Base-by-base conservation (phyloP, 2,797 vertebrate species). In the Acanthurus lineatus region DNA sequence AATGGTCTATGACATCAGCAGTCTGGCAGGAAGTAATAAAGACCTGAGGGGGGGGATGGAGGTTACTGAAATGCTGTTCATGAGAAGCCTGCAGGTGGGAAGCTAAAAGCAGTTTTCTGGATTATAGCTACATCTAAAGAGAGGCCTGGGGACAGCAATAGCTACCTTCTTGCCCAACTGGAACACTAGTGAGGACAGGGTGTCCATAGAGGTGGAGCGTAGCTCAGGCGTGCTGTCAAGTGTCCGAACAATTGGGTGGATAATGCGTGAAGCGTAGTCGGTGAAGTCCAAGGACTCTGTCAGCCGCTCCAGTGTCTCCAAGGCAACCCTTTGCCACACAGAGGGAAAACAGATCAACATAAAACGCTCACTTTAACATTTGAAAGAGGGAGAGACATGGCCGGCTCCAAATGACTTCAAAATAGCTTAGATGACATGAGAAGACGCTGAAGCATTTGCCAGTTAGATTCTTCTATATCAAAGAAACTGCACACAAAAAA, bases 271-370 rank as follows among this genome's bases (percentile, higher is more conserved):
- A 0, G 98, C 98, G 0, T 99, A 99, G 90, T 99, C 98, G 0
- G 98, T 99, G 93, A 99, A 99, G 92, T 99, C 98, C 79, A 99
- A 90, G 51, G 98, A 99, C 88, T 99, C 98, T 0, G 98, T 99
- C 91, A 99, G 87, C 14, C 97, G 95, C 85, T 99, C 98, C 85
- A 99, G 95, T 0, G 98, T 99, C 88, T 99, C 98, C 77, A 99
- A 90, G 14, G 98, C 96, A 84, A 97, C 97, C 94, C 98, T 99
- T 61, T 79, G 32, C 5, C 78, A 86, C 57, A 80, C 6, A 60
- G 54, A 91, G 59, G 49, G 54, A 76, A 86, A 88, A 86, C 74
- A 83, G 44, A 76, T 64, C 48, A 69, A 81, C 48, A 88, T 63
- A 57, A 67, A 69, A 57, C 0, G 1, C 57, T 79, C 11, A 56